Evolutionary conservation across 2,113 vertebrate genomes (phyloP).

Genomic region (Hydropotes inermis): DNA sequence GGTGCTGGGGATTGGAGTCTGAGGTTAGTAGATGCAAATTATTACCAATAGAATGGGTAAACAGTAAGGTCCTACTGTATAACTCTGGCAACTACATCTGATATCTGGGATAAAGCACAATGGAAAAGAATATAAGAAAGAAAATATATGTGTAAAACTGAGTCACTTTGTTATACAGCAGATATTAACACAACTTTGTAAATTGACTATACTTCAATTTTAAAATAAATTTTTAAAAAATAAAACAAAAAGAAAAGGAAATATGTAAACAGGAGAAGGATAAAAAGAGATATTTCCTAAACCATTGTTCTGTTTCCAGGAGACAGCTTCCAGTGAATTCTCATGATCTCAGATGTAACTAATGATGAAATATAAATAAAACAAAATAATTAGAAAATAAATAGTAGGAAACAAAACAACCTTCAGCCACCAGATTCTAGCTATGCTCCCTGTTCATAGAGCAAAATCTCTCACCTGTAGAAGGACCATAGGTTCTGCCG

Average conservation of each 20-base stretch:
- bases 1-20: background rate
- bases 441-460: background rate
- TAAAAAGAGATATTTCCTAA: background rate
- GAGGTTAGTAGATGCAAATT: background rate
- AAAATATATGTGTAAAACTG: background rate
- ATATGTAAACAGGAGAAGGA: background rate
- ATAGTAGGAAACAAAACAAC: background rate
- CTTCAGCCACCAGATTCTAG: background rate
- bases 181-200: background rate
- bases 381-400: background rate
- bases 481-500: background rate
- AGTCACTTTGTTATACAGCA: background rate
- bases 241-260: background rate
- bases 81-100: background rate
- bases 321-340: background rate
- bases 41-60: background rate
- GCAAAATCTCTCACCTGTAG: background rate
- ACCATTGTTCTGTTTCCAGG: background rate
- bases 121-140: background rate
- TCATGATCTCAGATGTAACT: background rate
- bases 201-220: background rate
- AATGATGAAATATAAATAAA: background rate
- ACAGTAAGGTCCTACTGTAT: background rate
- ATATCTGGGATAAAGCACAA: background rate
- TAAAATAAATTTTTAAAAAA: background rate